phyloP scores from a whole-genome alignment of 2,797 vertebrate genomes.

The Leuciscus waleckii region DNA sequence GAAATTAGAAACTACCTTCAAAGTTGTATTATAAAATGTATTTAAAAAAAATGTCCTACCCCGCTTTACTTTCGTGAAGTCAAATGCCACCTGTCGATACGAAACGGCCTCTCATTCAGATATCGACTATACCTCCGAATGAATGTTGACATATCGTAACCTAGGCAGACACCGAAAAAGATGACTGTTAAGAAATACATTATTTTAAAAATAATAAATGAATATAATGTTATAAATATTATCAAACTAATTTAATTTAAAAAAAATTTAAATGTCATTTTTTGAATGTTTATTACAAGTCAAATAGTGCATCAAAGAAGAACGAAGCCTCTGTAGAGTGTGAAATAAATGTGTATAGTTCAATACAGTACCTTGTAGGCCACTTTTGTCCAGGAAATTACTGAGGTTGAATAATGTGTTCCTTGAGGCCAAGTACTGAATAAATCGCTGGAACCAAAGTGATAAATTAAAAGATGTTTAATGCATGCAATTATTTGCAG shows the following conservation, averaged over 20 bases:
- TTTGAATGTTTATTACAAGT: not conserved
- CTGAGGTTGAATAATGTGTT: constrained; percentile 99
- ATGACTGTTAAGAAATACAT: not conserved
- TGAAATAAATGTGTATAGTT: constrained; percentile 5
- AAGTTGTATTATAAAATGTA: not conserved
- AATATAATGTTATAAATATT: not conserved
- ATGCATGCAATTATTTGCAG: not conserved
- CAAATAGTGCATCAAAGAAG: not conserved
- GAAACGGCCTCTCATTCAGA: constrained; percentile 98
- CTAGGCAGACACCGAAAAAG: constrained; percentile 67
- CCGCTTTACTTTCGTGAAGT: constrained; percentile 99
- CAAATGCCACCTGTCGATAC: constrained; percentile 98
- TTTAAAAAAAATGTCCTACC: constrained; percentile 79
- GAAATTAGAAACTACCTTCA: not conserved
- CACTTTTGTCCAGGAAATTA: constrained; percentile 99
- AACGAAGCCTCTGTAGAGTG: not conserved
- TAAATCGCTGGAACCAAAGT: constrained; percentile 87
- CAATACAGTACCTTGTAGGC: constrained; percentile 90
- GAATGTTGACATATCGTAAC: constrained; percentile 99
- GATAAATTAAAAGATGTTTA: not conserved
- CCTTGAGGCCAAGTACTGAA: constrained; percentile 99
- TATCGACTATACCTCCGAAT: constrained; percentile 98
- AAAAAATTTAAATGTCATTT: not conserved
- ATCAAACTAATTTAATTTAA: not conserved
- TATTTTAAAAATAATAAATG: not conserved